A percentile compares a stretch with the other conserved stretches of the same genome.
phyloP scores from a whole-genome alignment of 2,888 invertebrate genomes.

The Tipula confusa region DNA sequence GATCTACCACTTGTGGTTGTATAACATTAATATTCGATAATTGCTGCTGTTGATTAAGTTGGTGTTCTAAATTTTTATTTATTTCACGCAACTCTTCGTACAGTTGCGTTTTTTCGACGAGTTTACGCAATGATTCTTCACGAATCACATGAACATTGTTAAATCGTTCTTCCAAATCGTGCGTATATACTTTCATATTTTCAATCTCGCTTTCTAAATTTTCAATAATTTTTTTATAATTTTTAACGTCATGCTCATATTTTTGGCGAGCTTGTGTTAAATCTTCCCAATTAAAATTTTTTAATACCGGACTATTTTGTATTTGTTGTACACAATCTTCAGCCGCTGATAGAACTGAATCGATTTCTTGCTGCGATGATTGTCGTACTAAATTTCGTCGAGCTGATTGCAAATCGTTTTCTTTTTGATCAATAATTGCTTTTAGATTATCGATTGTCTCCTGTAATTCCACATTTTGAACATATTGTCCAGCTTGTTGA shows the following conservation, averaged over 20 bases:
- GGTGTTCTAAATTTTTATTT: constrained; percentile 40
- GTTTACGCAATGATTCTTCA: constrained; percentile 37
- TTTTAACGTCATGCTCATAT: constrained; percentile 39
- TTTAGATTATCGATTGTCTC: constrained; percentile 37
- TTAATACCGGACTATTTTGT: not conserved
- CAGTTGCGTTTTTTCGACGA: constrained; percentile 40
- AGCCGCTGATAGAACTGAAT: not conserved
- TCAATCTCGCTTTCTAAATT: constrained; percentile 47
- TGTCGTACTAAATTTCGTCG: constrained; percentile 26
- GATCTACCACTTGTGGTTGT: not conserved
- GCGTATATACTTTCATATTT: constrained; percentile 47
- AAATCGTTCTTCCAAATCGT: constrained; percentile 47
- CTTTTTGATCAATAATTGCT: constrained; percentile 38
- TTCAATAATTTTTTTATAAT: constrained; percentile 48
- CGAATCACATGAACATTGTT: constrained; percentile 40
- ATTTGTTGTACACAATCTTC: constrained; percentile 26
- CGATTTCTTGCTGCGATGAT: not conserved
- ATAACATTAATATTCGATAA: not conserved
- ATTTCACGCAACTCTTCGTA: constrained; percentile 35
- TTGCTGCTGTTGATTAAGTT: constrained; percentile 36
- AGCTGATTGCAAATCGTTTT: constrained; percentile 34
- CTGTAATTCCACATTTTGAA: constrained; percentile 38
- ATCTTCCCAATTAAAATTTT: constrained; percentile 16
- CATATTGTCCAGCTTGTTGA: constrained; percentile 33
- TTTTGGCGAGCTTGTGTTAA: not conserved